These are phyloP conservation scores for Rhopalosiphum padi DNA, from an alignment of 1,140 invertebrate genomes.

Conservation along the genomic window DNA sequence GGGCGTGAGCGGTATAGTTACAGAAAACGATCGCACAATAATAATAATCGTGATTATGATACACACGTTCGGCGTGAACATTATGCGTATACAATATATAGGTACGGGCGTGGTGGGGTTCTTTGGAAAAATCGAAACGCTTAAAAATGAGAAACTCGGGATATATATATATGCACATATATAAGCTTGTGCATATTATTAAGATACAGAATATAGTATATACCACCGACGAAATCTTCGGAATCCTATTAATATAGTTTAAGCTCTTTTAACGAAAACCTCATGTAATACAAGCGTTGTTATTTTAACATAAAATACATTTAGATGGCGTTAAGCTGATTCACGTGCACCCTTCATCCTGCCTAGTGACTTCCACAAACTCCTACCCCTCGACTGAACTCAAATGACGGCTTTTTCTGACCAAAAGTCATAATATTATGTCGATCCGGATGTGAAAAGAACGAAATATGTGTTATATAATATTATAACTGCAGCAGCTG, in stretches of 20 bases:
- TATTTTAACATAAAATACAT: conserved; percentile 52
- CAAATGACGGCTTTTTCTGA: neutral
- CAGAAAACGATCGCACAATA: neutral
- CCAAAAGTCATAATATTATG: neutral
- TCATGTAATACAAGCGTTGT: neutral
- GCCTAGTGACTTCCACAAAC: neutral
- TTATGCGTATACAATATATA: neutral
- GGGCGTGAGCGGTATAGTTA: neutral
- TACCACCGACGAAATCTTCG: neutral
- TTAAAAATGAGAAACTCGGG: neutral
- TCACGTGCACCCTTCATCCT: too few species aligned
- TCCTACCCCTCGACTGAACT: neutral
- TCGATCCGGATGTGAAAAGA: neutral
- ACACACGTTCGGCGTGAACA: neutral
- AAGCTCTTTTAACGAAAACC: conserved; percentile 49
- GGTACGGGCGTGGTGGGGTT: neutral
- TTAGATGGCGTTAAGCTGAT: neutral
- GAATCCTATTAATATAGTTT: conserved; percentile 46
- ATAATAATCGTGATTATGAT: neutral
- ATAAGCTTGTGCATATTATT: neutral
- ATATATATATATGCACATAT: too few species aligned
- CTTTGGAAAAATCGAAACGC: neutral
- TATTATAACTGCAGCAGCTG: neutral
- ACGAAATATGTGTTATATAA: neutral
- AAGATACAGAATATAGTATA: neutral